Evolutionary conservation across 2,797 vertebrate species (phyloP), one percentile per base, ranked within the genome.

Genomic region (Aselliscus stoliczkanus): DNA sequence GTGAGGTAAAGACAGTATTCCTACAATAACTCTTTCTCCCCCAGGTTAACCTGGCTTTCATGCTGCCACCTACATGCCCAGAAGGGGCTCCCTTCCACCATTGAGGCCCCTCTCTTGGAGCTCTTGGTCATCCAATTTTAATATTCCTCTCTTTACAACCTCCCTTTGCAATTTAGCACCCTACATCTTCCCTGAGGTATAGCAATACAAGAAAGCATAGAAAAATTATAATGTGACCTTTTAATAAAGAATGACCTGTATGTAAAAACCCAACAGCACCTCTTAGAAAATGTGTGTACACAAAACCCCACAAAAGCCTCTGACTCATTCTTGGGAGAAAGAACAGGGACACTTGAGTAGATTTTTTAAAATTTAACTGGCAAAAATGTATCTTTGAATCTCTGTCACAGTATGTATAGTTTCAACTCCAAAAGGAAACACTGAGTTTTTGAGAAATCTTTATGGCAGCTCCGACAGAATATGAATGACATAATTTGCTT

Each of bases 191-290:
- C 83, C 76, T 39, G 56, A 89, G 56, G 86, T 84, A 95, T 54
- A 96, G 62, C 69, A 83, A 92, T 62, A 79, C n/a, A 25, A 69
- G 65, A 91, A 96, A 90, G 47, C 70, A 77, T 34, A 93, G 75
- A 80, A 92, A 96, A 91, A 87, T 86, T 96, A 11, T 93, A 93
- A 95, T 90, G 83, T 93, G 89, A 94, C 89, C 94, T 97, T 97
- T 97, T 64, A 44, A 87, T 87, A 93, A 93, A 87, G 73, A 97
- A 97, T 93, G 97, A 90, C 92, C 87, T 44, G 42, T 47, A 93
- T 88, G 67, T 56, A 96, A 95, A 95, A 93, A 52, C 56, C 21
- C 75, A 89, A 62, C 39, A 52, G 54, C 4, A 7, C 93, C 75
- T 89, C 88, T 93, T 67, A 67, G 62, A 95, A 97, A 96, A 94